phyloP scores from a whole-genome alignment of 2,888 invertebrate genomes.

The Uropetala carovei region DNA sequence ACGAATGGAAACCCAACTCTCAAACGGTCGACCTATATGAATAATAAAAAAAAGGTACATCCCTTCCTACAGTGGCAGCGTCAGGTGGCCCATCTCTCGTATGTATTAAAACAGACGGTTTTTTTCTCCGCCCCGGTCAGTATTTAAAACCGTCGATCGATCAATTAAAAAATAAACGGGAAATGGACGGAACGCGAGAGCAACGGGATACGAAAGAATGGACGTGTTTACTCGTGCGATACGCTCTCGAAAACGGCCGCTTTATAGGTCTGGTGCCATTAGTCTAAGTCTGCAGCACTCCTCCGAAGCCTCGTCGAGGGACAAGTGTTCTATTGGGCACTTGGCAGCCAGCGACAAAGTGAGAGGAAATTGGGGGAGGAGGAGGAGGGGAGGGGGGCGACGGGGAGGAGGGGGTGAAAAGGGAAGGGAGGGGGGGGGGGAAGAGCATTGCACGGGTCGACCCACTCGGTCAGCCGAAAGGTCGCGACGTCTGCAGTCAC shows the following conservation, averaged over 20 bases:
- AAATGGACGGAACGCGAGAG: background rate
- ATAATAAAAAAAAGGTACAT: no score
- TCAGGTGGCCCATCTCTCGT: no score
- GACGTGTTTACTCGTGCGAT: background rate
- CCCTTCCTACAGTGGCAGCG: no score
- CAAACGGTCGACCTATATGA: no score
- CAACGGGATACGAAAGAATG: background rate
- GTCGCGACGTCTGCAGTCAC: constrained; percentile 16
- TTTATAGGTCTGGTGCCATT: background rate
- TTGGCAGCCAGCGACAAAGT: constrained; percentile 4
- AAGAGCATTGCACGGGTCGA: background rate
- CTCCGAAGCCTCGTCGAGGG: background rate
- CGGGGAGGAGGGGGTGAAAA: background rate
- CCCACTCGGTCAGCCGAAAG: background rate
- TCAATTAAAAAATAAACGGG: background rate
- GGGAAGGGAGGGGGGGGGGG: background rate
- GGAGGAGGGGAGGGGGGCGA: background rate
- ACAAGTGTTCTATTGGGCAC: background rate
- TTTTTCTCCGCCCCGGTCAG: background rate
- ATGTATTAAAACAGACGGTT: no score
- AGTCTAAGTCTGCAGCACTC: background rate
- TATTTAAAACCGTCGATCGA: background rate
- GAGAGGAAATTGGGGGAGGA: background rate
- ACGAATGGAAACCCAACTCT: no score
- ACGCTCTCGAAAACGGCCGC: background rate